Evolutionary conservation across 2,888 invertebrate species (phyloP), one percentile per base, ranked within the genome.

Genomic region (Lasioglossum oenotherae): DNA sequence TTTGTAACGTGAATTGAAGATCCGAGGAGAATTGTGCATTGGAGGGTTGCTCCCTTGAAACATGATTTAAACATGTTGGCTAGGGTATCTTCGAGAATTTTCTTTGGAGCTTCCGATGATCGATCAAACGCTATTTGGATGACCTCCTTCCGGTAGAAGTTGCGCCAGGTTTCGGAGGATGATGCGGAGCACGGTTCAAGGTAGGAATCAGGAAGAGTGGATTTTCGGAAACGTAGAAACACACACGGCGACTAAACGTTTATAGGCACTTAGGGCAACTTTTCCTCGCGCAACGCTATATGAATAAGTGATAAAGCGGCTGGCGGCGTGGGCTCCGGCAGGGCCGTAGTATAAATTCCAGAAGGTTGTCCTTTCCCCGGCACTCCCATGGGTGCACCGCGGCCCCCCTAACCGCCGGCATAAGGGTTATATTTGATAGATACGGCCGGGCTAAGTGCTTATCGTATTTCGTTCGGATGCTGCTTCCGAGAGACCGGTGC

Each of bases 341-440:
- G 74, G 79, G 81, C 92, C 91, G 92, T 92, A 89, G 92, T 94
- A 95, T 95, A 94, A 95, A 95, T 95, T 95, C 93, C 92, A 90
- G 88, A 87, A 92, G 93, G 92, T 93, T 93, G 94, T 94, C 92
- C 94, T 92, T 93, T 90, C 85, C 53, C 88, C 79, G 84, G 69
- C 87, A 90, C 89, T 93, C 95, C 93, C 93, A 88, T 84, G 94
- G 92, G 94, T 92, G 91, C 91, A 89, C 86, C 91, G 88, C 80
- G 82, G 79, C 86, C 53, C 60, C 86, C 85, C 82, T 57, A 85
- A 80, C 86, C 86, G 78, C 49, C 80, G 44, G 92, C 90, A 93
- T 93, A 94, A 94, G 94, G 94, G 94, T 94, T 94, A 94, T 94
- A 93, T 94, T 94, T 94, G 94, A 94, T 94, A 94, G 94, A 95